Percentiles rank a stretch among this genome's conserved stretches.
Conservation (phyloP, 2,888 invertebrate genomes). For the Spodoptera exigua region DNA sequence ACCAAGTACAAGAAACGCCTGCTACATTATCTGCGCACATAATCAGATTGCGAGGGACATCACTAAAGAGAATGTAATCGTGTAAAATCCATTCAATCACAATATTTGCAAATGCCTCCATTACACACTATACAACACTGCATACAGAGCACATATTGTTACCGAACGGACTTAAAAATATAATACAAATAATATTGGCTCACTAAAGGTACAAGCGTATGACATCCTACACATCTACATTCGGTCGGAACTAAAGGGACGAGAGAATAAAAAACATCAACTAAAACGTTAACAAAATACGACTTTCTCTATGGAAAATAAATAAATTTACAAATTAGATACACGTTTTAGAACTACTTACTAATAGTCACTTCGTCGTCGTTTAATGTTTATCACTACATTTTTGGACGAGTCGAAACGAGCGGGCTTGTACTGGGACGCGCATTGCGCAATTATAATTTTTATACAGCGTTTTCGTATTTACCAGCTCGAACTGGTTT, state of each 20-base stretch:
- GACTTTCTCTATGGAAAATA: conserved; percentile 89
- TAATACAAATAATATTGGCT: conserved; percentile 85
- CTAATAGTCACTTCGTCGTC: conserved; percentile 85
- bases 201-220: conserved; percentile 89
- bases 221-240: conserved; percentile 86
- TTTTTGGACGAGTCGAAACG: conserved; percentile 71
- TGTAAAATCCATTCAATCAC: conserved; percentile 77
- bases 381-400: conserved; percentile 82
- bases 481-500: conserved; percentile 56
- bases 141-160: conserved; percentile 76
- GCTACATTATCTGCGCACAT: conserved; percentile 65
- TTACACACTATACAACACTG: conserved; percentile 74
- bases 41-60: conserved; percentile 76
- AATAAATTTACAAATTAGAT: conserved; percentile 89
- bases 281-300: conserved; percentile 90
- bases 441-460: conserved; percentile 53
- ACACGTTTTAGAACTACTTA: conserved; percentile 85
- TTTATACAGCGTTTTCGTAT: conserved; percentile 41
- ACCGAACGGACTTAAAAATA: conserved; percentile 80
- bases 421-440: conserved; percentile 64
- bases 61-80: conserved; percentile 75
- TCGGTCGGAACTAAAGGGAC: conserved; percentile 84
- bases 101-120: conserved; percentile 76
- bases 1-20: conserved; percentile 53
- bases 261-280: conserved; percentile 87